A percentile compares a stretch with the other conserved stretches of the same genome.
phyloP scores from a whole-genome alignment of 2,888 invertebrate genomes.

The Heliconius hortense region DNA sequence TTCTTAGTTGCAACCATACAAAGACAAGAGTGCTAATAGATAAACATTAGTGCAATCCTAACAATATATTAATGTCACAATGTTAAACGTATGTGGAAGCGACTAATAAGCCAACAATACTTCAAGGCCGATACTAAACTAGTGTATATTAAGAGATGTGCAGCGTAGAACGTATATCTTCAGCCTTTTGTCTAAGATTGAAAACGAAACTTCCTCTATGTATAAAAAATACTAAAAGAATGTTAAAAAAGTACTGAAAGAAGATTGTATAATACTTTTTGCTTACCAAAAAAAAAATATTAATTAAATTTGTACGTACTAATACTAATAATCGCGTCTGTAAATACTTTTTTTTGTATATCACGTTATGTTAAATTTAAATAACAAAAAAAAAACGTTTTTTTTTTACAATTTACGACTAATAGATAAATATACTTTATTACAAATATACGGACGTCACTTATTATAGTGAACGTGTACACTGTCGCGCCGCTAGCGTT shows the following conservation, averaged over 20 bases:
- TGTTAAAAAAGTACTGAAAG: not conserved
- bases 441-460: not conserved
- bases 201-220: not conserved
- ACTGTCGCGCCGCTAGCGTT: conserved; percentile 26
- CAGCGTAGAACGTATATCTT: conserved; percentile 16
- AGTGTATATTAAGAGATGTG: conserved; percentile 42
- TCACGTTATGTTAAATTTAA: not conserved
- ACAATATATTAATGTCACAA: conserved; percentile 48
- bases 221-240: not conserved
- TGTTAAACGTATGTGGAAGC: conserved; percentile 54
- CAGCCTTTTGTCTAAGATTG: not conserved
- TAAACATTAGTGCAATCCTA: conserved; percentile 50
- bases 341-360: not conserved
- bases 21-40: conserved; percentile 53
- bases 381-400: not conserved
- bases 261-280: not conserved
- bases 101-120: conserved; percentile 69
- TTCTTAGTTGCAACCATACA: conserved; percentile 34
- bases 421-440: not conserved
- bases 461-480: conserved; percentile 16
- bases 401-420: not conserved
- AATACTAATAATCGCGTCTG: not conserved
- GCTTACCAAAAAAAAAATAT: not conserved
- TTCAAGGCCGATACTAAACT: conserved; percentile 59
- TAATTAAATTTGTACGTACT: not conserved